Percentiles rank a stretch among this genome's conserved stretches.
Evolutionary conservation across 2,888 invertebrate genomes (phyloP).

Genomic region (Xestia rhomboidea): DNA sequence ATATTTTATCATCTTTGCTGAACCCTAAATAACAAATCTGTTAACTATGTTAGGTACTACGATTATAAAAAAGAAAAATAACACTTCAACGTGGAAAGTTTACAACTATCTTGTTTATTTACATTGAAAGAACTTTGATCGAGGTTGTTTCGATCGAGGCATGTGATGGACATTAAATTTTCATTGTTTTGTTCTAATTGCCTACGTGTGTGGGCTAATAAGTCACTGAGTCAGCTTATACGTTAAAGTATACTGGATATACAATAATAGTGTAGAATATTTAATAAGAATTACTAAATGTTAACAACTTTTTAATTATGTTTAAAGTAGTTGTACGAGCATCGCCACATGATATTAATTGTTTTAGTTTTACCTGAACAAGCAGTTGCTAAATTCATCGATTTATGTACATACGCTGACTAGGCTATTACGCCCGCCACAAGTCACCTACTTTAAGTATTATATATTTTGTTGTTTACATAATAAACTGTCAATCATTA

Average conservation of each 20-base stretch:
- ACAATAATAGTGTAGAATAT: background rate
- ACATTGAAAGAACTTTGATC: conserved; percentile 43
- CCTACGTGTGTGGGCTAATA: too few species aligned
- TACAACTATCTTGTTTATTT: conserved; percentile 35
- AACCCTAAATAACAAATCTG: conserved; percentile 26
- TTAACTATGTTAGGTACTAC: background rate
- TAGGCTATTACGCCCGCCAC: too few species aligned
- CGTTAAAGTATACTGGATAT: background rate
- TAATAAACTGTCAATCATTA: too few species aligned
- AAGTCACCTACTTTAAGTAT: too few species aligned
- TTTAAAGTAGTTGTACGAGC: background rate
- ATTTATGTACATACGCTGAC: too few species aligned
- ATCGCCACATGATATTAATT: too few species aligned
- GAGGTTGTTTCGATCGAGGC: conserved; percentile 25
- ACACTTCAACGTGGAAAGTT: conserved; percentile 23
- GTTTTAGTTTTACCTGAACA: too few species aligned
- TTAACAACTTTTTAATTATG: background rate
- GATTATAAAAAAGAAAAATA: conserved; percentile 19
- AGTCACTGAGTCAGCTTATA: background rate
- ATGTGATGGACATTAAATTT: conserved; percentile 39
- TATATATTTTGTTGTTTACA: too few species aligned
- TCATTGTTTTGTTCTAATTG: conserved; percentile 14
- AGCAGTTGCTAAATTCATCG: too few species aligned
- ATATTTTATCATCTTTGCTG: background rate
- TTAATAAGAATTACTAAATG: background rate